These are phyloP conservation scores for Drosophila setosimentum DNA, from an alignment of 2,888 invertebrate species.

Conservation along the genomic window DNA sequence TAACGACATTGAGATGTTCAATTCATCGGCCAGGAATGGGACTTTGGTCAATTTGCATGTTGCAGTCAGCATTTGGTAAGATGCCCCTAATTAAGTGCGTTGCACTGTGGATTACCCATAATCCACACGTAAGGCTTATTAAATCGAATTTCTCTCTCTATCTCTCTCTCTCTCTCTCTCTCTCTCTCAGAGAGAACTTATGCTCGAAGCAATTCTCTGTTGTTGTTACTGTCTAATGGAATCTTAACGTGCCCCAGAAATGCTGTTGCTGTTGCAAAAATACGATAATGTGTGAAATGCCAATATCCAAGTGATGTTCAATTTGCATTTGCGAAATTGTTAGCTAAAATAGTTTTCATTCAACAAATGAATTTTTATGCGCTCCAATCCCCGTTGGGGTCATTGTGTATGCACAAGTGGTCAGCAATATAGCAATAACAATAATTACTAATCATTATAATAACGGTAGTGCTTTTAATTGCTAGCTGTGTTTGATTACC, in stretches of 20 bases:
- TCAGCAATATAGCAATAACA: constrained; percentile 23
- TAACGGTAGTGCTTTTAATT: constrained; percentile 68
- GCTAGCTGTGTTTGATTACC: constrained; percentile 59
- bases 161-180: background rate
- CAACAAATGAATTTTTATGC: constrained; percentile 35
- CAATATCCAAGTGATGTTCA: constrained; percentile 1
- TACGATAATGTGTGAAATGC: background rate
- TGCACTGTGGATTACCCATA: constrained; percentile 23
- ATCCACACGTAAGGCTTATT: background rate
- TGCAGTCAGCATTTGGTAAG: constrained; percentile 16
- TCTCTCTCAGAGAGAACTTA: background rate
- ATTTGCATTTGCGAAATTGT: constrained; percentile 25
- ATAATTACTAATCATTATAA: constrained; percentile 36
- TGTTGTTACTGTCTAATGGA: constrained; percentile 24
- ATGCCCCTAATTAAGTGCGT: constrained; percentile 27
- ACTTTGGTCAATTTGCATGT: constrained; percentile 13
- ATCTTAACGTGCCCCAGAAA: constrained; percentile 31
- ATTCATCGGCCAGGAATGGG: constrained; percentile 21
- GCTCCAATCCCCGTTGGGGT: constrained; percentile 22
- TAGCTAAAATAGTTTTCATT: constrained; percentile 21
- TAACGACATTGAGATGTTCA: constrained; percentile 7
- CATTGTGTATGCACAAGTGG: constrained; percentile 62
- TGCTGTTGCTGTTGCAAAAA: constrained; percentile 1
- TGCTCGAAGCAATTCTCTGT: constrained; percentile 15
- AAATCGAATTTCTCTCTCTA: background rate